Percentiles rank a stretch among this genome's conserved stretches.
phyloP scores from a whole-genome alignment of 2,113 vertebrate species.

The Psittacara wagleri region DNA sequence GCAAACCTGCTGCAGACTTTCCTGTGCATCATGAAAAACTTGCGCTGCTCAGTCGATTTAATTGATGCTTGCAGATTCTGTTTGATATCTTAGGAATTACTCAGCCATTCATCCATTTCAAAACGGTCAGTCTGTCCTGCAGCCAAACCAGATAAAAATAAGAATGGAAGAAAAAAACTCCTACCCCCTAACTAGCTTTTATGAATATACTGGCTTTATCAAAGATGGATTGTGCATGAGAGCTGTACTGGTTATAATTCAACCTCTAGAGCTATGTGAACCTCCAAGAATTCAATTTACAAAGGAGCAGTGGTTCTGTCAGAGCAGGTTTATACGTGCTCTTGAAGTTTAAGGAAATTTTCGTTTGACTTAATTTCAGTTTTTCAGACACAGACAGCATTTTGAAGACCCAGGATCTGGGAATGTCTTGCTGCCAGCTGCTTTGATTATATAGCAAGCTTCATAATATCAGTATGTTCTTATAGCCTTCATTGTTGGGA shows the following conservation, averaged over 20 bases:
- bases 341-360: background rate
- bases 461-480: background rate
- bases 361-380: background rate
- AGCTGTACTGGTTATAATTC: background rate
- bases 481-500: background rate
- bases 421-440: background rate
- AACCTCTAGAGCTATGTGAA: background rate
- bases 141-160: background rate
- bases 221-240: background rate
- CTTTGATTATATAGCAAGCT: background rate
- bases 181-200: background rate
- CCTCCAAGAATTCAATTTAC: background rate
- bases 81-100: background rate
- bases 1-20: background rate
- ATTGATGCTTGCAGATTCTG: background rate
- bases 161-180: background rate
- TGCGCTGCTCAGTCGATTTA: background rate
- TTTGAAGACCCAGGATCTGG: background rate
- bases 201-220: background rate
- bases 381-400: background rate
- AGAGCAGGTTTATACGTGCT: background rate
- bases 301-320: background rate
- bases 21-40: background rate
- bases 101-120: background rate
- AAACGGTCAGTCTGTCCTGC: background rate